Conservation (phyloP, 2,797 vertebrate genomes). For the Harpagifer antarcticus region DNA sequence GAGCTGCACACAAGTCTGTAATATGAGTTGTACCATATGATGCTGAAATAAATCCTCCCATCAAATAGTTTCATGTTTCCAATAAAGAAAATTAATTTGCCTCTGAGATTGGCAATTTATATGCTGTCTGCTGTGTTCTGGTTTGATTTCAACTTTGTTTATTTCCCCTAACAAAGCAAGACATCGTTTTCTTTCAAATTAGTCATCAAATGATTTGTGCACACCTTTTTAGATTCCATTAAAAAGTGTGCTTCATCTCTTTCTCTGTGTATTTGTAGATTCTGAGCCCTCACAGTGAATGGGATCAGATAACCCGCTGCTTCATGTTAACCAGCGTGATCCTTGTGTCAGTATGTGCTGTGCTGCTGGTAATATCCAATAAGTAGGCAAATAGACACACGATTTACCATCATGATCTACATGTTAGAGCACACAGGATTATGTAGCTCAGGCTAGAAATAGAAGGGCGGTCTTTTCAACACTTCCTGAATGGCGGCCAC, state of each 20-base stretch:
- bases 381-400: slow-evolving; percentile 67
- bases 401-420: slow-evolving; percentile 45
- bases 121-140: background rate
- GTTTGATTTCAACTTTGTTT: background rate
- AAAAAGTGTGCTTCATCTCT: background rate
- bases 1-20: background rate
- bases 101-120: background rate
- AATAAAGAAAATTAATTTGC: background rate
- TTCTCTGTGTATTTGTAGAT: slow-evolving; percentile 44
- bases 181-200: background rate
- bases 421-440: slow-evolving; percentile 21
- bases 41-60: slow-evolving; percentile 7
- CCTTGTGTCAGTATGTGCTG: slow-evolving; percentile 51
- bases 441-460: slow-evolving; percentile 10
- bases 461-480: background rate
- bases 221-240: background rate
- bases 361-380: slow-evolving; percentile 53
- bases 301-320: slow-evolving; percentile 60
- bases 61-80: background rate
- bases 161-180: background rate
- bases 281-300: slow-evolving; percentile 38
- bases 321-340: slow-evolving; percentile 60
- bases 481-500: background rate
- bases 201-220: background rate
- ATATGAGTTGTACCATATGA: background rate